Conservation (phyloP, 2,113 vertebrate genomes). For the Puntigrus tetrazona region DNA sequence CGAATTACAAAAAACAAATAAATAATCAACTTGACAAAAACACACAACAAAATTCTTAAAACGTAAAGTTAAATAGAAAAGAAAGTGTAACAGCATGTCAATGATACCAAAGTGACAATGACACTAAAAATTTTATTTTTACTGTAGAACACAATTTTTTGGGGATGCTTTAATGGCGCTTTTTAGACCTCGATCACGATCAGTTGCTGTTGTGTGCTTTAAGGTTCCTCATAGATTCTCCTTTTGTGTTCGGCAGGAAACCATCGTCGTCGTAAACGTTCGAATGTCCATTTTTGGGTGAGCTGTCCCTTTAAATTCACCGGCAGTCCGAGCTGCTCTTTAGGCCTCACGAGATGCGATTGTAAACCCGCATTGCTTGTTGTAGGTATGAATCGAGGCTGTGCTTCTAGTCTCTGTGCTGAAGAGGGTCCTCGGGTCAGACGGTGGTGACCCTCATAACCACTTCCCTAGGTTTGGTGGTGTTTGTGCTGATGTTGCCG, state of each 20-base stretch:
- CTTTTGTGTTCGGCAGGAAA: not conserved
- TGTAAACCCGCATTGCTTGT: not conserved
- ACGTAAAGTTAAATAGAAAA: not conserved
- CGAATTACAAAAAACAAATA: not conserved
- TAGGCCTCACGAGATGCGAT: not conserved
- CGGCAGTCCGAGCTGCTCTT: not conserved
- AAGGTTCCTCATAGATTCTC: not conserved
- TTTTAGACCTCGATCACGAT: not conserved
- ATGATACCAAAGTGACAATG: not conserved
- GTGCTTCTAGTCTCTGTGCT: conserved; percentile 29
- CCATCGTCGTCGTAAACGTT: not conserved
- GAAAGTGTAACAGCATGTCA: not conserved
- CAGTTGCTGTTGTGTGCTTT: not conserved
- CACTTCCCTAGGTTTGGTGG: conserved; percentile 83
- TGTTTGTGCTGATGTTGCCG: conserved; percentile 78
- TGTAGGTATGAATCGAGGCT: not conserved
- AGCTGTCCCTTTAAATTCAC: conserved; percentile 1
- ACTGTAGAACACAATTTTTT: not conserved
- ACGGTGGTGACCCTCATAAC: conserved; percentile 99
- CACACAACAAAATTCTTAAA: not conserved
- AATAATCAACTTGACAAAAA: not conserved
- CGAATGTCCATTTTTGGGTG: not conserved
- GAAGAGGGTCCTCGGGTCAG: conserved; percentile 72
- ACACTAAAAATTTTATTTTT: not conserved
- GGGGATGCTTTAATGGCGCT: not conserved